Evolutionary conservation across 2,888 invertebrate genomes (phyloP), one percentile per base, ranked within the genome.

Genomic region (Pollenia amentaria): DNA sequence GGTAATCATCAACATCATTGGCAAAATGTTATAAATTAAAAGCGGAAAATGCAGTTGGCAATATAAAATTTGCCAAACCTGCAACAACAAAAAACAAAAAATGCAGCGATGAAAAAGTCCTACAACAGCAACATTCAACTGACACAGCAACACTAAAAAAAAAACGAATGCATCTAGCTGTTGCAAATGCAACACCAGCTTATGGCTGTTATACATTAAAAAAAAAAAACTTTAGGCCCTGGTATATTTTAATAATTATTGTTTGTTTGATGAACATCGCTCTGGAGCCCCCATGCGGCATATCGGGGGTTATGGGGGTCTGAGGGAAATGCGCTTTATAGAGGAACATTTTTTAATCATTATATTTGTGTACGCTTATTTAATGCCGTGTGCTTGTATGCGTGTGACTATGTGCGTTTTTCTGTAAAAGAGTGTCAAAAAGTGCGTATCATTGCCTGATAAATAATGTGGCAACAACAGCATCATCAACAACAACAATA

Each of bases 1-100:
- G 46, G 60, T 57, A 64, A 79, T 64, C 70, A 80, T 55, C 57
- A 62, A 53, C 51, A 62, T 44, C 85, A 86, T 70, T 51, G 84
- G 80, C 75, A 83, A 84, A 87, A 87, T 84, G 83, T 80, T 83
- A 84, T 84, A 84, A 87, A 87, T 84, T 80, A 84, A 84, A 80
- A 87, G 83, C 86, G 86, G 86, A 87, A 87, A 87, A 87, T 87
- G 79, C 86, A 87, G 83, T 78, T 83, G 79, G 84, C 83, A 87
- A 80, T 87, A 78, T 73, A 78, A 76, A 86, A 78, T 70, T 64
- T 75, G 80, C 83, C 73, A 83, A 72, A 80, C 76, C 86, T 79
- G 48, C 60, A 72, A 67, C 83, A 72, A 53, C 46, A 76, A 21
- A 48, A 64, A n/a, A n/a, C 48, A 75, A 57, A 48, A 64, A 65